Percentiles rank a stretch among this genome's conserved stretches.
phyloP scores from a whole-genome alignment of 2,888 invertebrate species.

The Callinectes sapidus region DNA sequence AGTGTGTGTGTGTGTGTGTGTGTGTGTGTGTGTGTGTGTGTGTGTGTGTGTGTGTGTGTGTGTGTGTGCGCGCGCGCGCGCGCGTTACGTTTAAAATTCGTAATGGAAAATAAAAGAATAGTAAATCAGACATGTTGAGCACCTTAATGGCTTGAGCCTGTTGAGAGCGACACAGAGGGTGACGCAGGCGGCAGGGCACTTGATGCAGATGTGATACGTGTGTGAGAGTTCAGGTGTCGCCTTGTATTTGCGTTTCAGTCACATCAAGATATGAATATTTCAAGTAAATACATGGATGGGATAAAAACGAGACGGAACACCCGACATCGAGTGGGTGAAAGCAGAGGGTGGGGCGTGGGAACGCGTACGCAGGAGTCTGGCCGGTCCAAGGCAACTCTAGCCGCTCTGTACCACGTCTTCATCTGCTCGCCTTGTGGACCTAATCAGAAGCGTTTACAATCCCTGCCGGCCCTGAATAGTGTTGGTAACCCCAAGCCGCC shows the following conservation, averaged over 20 bases:
- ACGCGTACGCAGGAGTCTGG: neutral
- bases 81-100: neutral
- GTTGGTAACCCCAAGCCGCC: neutral
- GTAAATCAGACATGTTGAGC: neutral
- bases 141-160: neutral
- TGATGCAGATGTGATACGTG: neutral
- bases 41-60: neutral
- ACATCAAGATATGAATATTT: neutral
- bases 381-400: neutral
- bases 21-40: slow-evolving; percentile 1
- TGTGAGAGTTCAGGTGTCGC: neutral
- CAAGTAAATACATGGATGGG: neutral
- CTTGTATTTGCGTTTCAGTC: neutral
- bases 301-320: neutral
- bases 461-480: neutral
- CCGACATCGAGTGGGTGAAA: neutral
- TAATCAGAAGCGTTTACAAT: neutral
- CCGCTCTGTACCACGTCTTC: neutral
- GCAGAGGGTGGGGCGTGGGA: neutral
- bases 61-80: neutral
- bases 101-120: neutral
- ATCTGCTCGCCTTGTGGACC: neutral
- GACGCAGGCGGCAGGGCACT: neutral
- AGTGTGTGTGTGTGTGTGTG: neutral
- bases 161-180: neutral